Percentiles rank a stretch among this genome's conserved stretches.
Conservation (phyloP, 2,888 invertebrate genomes). For the Iselma pallidipennis region DNA sequence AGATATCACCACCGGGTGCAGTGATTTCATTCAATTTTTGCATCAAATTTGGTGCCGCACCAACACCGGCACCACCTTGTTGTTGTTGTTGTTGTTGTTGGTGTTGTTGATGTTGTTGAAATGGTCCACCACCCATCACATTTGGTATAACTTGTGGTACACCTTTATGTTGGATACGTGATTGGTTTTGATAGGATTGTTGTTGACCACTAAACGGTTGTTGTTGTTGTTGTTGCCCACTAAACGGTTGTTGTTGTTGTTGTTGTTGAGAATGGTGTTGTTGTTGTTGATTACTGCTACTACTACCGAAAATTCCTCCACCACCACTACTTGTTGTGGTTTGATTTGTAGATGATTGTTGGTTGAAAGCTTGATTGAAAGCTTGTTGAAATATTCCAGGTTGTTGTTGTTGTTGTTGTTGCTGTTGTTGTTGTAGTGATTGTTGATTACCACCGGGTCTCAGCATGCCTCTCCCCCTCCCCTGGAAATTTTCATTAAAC, state of each 20-base stretch:
- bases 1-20: constrained; percentile 85
- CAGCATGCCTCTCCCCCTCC: constrained; percentile 66
- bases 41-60: constrained; percentile 85
- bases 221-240: constrained; percentile 37
- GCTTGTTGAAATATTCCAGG: constrained; percentile 42
- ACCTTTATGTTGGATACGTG: constrained; percentile 56
- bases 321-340: background rate
- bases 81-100: constrained; percentile 55
- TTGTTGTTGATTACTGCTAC: constrained; percentile 38
- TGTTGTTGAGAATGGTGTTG: constrained; percentile 30
- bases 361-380: constrained; percentile 33
- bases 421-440: constrained; percentile 43
- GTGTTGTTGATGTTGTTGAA: constrained; percentile 46
- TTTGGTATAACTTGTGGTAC: constrained; percentile 59
- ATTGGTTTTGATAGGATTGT: constrained; percentile 32
- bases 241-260: constrained; percentile 41
- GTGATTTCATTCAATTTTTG: constrained; percentile 89
- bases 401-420: constrained; percentile 40
- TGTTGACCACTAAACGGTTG: constrained; percentile 44
- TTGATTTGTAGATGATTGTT: constrained; percentile 28
- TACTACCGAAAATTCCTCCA: constrained; percentile 17
- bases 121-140: constrained; percentile 48
- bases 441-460: constrained; percentile 59
- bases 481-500: constrained; percentile 50
- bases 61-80: constrained; percentile 56